These are phyloP conservation scores for Morbakka virulenta DNA, from an alignment of 30 jellyfish, hydroid and myxozoan genomes.

Conservation along the genomic window DNA sequence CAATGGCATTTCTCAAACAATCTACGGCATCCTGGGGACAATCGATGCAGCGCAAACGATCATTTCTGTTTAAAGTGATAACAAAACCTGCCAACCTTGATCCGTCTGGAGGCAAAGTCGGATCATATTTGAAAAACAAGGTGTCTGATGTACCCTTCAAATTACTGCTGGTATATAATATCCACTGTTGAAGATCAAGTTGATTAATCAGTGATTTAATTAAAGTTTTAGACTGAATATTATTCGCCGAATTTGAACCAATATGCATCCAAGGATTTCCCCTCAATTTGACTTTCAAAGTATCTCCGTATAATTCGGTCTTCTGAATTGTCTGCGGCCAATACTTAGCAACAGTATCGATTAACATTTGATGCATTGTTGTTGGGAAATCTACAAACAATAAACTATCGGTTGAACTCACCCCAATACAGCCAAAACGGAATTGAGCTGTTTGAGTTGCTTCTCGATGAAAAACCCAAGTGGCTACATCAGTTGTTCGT, in stretches of 20 bases:
- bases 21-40: constrained; percentile 8
- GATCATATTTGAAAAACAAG: constrained; percentile 21
- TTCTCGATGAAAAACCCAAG: constrained; percentile 63
- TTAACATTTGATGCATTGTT: no score
- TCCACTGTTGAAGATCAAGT: background rate
- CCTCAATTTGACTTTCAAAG: constrained; percentile 32
- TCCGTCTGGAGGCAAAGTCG: background rate
- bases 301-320: background rate
- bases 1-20: constrained; percentile 5
- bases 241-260: background rate
- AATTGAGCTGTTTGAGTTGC: constrained; percentile 24
- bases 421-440: constrained; percentile 44
- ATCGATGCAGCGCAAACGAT: constrained; percentile 46
- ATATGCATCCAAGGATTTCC: constrained; percentile 52
- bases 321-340: constrained; percentile 16
- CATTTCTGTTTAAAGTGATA: constrained; percentile 16
- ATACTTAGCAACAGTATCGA: no score
- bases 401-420: constrained; percentile 44
- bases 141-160: constrained; percentile 27
- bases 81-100: background rate
- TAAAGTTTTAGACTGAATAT: constrained; percentile 2
- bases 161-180: no score
- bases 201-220: constrained; percentile 6
- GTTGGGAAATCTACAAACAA: no score
- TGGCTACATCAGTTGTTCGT: constrained; percentile 44